These are phyloP conservation scores for Tapirus indicus DNA, from an alignment of 2,797 vertebrate genomes.

Conservation along the genomic window DNA sequence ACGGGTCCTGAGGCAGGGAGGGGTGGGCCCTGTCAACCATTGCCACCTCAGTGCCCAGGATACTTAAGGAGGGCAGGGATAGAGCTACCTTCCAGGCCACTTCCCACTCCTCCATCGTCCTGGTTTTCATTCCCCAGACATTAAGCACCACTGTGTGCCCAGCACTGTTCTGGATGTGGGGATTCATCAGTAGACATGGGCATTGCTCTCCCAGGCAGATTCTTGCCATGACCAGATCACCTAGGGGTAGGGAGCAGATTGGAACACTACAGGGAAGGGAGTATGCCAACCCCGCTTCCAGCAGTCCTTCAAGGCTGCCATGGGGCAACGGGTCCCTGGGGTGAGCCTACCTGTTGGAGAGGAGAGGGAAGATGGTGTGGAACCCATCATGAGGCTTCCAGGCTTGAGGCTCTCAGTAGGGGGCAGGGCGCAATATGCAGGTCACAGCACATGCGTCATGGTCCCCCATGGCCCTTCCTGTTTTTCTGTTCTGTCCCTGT, in stretches of 20 bases:
- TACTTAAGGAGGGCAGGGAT: neutral
- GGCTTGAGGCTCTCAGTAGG: neutral
- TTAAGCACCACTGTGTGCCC: neutral
- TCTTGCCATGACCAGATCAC: neutral
- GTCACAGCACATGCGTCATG: conserved; percentile 62
- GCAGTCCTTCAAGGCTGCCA: neutral
- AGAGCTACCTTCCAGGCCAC: neutral
- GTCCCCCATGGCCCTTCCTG: conserved; percentile 78
- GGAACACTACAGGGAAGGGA: neutral
- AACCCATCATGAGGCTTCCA: neutral
- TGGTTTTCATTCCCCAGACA: neutral
- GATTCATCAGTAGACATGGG: neutral
- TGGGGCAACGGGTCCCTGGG: neutral
- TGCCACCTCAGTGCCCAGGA: neutral
- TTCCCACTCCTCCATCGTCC: neutral
- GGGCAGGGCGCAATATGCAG: neutral
- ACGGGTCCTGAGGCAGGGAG: neutral
- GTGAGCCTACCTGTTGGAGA: neutral
- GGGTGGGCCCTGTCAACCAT: neutral
- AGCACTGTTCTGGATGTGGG: neutral
- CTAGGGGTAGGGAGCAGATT: neutral
- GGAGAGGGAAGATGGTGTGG: neutral
- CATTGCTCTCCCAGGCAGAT: neutral
- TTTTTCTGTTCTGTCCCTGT: conserved; percentile 77
- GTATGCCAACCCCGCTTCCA: neutral